phyloP scores from a whole-genome alignment of 2,797 vertebrate species.

The Melanotaenia trifasciata region DNA sequence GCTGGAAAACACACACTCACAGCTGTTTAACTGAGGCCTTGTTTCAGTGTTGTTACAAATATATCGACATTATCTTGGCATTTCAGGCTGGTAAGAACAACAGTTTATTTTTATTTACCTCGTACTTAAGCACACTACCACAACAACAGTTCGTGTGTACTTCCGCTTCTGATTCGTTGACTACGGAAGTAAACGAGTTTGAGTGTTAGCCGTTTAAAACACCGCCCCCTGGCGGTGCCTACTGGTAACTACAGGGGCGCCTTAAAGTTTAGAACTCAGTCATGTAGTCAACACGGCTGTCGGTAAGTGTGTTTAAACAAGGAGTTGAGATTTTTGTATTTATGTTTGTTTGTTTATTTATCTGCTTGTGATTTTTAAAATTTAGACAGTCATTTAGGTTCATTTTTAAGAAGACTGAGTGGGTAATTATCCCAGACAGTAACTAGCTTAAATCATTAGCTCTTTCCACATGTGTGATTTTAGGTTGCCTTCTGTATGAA shows the following conservation, averaged over 20 bases:
- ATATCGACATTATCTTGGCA: too few relatives aligned
- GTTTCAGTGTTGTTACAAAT: too few relatives aligned
- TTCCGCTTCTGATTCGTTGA: slow-evolving; percentile 18
- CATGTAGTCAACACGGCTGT: background rate
- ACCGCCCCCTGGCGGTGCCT: slow-evolving; percentile 19
- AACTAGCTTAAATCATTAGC: background rate
- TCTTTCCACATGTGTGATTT: background rate
- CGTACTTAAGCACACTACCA: rapidly evolving
- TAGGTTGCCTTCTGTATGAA: background rate
- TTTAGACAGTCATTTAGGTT: background rate
- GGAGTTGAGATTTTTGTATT: background rate
- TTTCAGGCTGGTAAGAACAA: background rate
- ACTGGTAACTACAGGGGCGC: background rate
- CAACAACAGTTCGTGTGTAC: background rate
- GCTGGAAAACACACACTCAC: background rate
- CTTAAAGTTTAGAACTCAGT: background rate
- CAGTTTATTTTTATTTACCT: slow-evolving; percentile 9
- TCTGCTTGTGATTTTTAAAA: too few relatives aligned
- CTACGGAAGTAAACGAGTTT: slow-evolving; percentile 25
- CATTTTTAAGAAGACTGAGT: background rate
- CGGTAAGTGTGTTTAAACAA: background rate
- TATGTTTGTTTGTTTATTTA: background rate
- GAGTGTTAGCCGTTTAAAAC: background rate
- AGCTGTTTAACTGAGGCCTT: background rate
- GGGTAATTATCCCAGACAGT: background rate